These are phyloP conservation scores for Sipunculus nudus DNA, from an alignment of 2,888 invertebrate genomes.

Conservation along the genomic window DNA sequence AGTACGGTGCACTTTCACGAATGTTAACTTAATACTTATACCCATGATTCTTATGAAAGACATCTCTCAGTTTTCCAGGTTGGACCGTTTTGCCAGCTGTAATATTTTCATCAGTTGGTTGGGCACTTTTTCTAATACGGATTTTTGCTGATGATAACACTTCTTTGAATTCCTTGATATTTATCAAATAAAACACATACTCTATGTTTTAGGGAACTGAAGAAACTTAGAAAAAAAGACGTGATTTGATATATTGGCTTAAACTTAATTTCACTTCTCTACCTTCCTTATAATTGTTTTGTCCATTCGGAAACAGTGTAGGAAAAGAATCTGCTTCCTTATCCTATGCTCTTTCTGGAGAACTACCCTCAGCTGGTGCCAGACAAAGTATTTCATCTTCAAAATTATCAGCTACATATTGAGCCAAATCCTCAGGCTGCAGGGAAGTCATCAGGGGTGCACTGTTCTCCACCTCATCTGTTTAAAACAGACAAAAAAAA, in stretches of 20 bases:
- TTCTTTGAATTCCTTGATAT: conserved; percentile 20
- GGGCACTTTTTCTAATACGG: conserved; percentile 15
- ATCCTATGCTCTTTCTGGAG: too few relatives aligned
- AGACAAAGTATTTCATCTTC: too few relatives aligned
- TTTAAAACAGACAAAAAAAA: too few relatives aligned
- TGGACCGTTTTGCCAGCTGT: conserved; percentile 15
- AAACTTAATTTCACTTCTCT: background rate
- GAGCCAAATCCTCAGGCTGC: too few relatives aligned
- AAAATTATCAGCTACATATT: too few relatives aligned
- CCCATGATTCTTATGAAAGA: conserved; percentile 21
- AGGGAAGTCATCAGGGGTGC: too few relatives aligned
- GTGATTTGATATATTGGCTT: background rate
- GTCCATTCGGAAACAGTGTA: too few relatives aligned
- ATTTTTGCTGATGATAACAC: conserved; percentile 12
- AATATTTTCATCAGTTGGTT: background rate
- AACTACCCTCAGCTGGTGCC: too few relatives aligned
- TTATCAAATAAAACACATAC: conserved; percentile 33
- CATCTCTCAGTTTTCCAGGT: background rate
- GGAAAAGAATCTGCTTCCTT: too few relatives aligned
- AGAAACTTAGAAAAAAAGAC: conserved; percentile 3
- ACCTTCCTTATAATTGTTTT: too few relatives aligned
- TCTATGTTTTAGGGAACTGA: conserved; percentile 25
- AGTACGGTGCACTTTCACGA: conserved; percentile 32
- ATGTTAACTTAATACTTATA: conserved; percentile 26
- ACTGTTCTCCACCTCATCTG: too few relatives aligned